Conservation (phyloP, 2,888 invertebrate species). For the Drosophila aldrichi region DNA sequence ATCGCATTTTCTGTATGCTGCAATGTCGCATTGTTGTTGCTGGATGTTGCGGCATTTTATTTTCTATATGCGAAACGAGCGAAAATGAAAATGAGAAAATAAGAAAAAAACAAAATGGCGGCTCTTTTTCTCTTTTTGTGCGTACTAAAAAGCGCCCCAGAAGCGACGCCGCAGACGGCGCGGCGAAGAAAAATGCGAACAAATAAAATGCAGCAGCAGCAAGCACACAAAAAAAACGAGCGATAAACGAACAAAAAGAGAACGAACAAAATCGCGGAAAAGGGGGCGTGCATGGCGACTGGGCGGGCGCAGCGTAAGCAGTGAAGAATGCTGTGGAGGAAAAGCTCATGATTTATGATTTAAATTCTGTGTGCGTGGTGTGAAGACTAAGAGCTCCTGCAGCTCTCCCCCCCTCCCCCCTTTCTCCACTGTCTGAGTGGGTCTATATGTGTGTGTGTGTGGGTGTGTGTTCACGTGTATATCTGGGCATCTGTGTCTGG, state of each 20-base stretch:
- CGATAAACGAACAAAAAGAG: slow-evolving; percentile 34
- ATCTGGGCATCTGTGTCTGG: slow-evolving; percentile 43
- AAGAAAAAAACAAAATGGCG: slow-evolving; percentile 83
- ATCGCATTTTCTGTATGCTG: slow-evolving; percentile 67
- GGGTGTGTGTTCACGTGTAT: slow-evolving; percentile 8
- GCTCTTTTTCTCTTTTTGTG: slow-evolving; percentile 78
- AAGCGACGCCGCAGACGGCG: slow-evolving; percentile 41
- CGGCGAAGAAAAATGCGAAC: slow-evolving; percentile 76
- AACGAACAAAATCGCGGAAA: slow-evolving; percentile 22
- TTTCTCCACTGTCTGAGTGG: neutral
- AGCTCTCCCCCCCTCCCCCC: slow-evolving; percentile 14
- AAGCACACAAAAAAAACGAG: slow-evolving; percentile 29
- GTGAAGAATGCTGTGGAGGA: slow-evolving; percentile 75
- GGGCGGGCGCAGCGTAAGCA: slow-evolving; percentile 48
- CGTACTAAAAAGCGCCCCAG: slow-evolving; percentile 79
- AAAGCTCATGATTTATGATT: slow-evolving; percentile 84
- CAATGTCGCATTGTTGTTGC: slow-evolving; percentile 34
- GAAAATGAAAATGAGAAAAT: slow-evolving; percentile 79
- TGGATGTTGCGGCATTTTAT: slow-evolving; percentile 76
- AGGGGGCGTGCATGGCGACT: slow-evolving; percentile 17
- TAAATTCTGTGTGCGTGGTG: slow-evolving; percentile 78
- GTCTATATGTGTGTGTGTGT: slow-evolving; percentile 6
- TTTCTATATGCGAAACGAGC: slow-evolving; percentile 75
- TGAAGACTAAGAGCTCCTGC: slow-evolving; percentile 57
- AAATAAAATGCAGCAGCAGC: slow-evolving; percentile 71